A percentile compares a stretch with the other conserved stretches of the same genome.
These are phyloP conservation scores for Drosophila pullipes DNA, from an alignment of 2,888 invertebrate species.

Conservation along the genomic window DNA sequence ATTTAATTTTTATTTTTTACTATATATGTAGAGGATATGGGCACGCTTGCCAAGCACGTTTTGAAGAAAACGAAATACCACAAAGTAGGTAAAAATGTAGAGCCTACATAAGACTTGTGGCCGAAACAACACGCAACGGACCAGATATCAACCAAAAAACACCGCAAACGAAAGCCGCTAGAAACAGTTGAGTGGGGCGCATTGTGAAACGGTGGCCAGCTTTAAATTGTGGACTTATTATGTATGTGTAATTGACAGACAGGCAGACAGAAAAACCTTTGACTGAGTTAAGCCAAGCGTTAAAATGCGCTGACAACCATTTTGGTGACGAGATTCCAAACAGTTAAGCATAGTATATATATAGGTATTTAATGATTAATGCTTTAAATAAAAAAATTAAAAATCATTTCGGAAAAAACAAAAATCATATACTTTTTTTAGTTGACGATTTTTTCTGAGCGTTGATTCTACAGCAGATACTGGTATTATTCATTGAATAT, in stretches of 20 bases:
- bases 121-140: constrained; percentile 36
- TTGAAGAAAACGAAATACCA: constrained; percentile 37
- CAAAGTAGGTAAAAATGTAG: constrained; percentile 37
- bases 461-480: background rate
- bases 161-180: background rate
- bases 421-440: background rate
- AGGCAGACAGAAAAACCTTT: constrained; percentile 17
- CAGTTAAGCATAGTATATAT: background rate
- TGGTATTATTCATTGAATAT: background rate
- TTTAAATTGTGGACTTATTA: constrained; percentile 26
- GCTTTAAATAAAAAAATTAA: background rate
- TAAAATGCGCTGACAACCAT: constrained; percentile 59
- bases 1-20: background rate
- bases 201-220: constrained; percentile 32
- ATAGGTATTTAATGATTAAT: background rate
- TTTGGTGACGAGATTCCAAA: constrained; percentile 37
- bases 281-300: constrained; percentile 63
- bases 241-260: constrained; percentile 31
- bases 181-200: constrained; percentile 19
- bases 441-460: background rate
- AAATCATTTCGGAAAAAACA: background rate
- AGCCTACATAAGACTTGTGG: constrained; percentile 47
- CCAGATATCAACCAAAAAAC: constrained; percentile 32
- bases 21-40: constrained; percentile 27
- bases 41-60: constrained; percentile 78